Evolutionary conservation across 2,797 vertebrate genomes (phyloP), one percentile per base, ranked within the genome.

Genomic region (Bovichtus diacanthus): DNA sequence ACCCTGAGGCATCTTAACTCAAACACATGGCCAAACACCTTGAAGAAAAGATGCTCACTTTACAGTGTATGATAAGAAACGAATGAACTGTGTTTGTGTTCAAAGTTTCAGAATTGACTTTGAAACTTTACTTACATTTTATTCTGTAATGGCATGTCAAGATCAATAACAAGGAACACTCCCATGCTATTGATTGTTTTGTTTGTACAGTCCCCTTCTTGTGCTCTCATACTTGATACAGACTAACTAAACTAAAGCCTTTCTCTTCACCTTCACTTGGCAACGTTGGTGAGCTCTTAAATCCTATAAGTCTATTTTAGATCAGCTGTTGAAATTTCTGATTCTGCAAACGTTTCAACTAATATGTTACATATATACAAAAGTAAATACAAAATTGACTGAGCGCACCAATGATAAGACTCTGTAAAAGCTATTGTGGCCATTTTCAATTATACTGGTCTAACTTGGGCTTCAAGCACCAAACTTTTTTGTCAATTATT

Each of bases 1-100:
- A 66, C 75, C 90, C 80, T 18, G 58, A 91, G 86, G 90, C 88
- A 47, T 82, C 58, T 83, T 31, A 71, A 75, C 56, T 85, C 72
- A 73, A 84, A 83, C 82, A 87, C 76, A 81, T 81, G 83, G 74
- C 66, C 71, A 70, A 73, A 82, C 67, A 83, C 74, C 70, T 80
- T 71, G 46, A 16, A 70, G 66, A 49, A 15, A 82, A 70, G 64
- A 80, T 73, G 36, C 53, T 80, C 63, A 66, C 47, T 36, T 71
- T 77, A 59, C n/a, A 38, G 19, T 62, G 34, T 58, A 27, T 68
- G 11, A 43, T n/a, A 21, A 62, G 39, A 56, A 41, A 62, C 60
- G 4, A 58, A 43, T 25, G n/a, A 18, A 5, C 16, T 18, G 9
- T 56, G 21, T 60, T 55, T 61, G 66, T 76, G 25, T 56, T 56